phyloP scores from a whole-genome alignment of 2,797 vertebrate species.

The Siniperca obscura region DNA sequence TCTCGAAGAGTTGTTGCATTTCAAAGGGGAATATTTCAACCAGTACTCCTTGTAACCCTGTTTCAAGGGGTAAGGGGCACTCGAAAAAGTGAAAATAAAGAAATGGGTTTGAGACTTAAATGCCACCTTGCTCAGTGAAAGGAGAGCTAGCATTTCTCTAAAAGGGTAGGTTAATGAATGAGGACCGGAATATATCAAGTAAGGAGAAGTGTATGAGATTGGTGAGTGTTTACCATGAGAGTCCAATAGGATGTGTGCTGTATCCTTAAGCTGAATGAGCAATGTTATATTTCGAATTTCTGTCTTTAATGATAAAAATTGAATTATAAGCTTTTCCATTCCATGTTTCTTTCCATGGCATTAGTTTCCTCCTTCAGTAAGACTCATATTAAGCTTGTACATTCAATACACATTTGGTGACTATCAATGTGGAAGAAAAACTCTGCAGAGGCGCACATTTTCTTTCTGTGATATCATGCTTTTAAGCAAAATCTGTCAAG shows the following conservation, averaged over 20 bases:
- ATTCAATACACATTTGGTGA: neutral
- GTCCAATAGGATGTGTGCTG: constrained; percentile 27
- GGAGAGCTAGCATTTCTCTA: constrained; percentile 22
- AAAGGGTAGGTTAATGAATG: constrained; percentile 51
- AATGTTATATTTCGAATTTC: neutral
- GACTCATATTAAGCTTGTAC: neutral
- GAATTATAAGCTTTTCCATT: neutral
- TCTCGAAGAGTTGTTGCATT: too few species aligned
- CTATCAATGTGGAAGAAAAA: neutral
- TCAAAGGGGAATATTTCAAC: too few species aligned
- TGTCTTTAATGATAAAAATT: constrained; percentile 16
- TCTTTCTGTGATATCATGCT: neutral
- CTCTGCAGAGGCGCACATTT: neutral
- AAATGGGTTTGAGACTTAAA: neutral
- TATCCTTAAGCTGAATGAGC: constrained; percentile 40
- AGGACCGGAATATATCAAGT: constrained; percentile 60
- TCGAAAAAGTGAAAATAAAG: too few species aligned
- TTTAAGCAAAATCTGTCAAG: neutral
- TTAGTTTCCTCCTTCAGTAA: neutral
- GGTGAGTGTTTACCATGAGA: constrained; percentile 26
- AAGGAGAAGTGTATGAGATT: constrained; percentile 54
- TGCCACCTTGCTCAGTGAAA: neutral
- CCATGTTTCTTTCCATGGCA: neutral
- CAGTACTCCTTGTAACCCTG: too few species aligned
- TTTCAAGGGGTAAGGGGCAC: too few species aligned